Evolutionary conservation across 2,888 invertebrate genomes (phyloP).

Genomic region (Amblyteles armatorius): DNA sequence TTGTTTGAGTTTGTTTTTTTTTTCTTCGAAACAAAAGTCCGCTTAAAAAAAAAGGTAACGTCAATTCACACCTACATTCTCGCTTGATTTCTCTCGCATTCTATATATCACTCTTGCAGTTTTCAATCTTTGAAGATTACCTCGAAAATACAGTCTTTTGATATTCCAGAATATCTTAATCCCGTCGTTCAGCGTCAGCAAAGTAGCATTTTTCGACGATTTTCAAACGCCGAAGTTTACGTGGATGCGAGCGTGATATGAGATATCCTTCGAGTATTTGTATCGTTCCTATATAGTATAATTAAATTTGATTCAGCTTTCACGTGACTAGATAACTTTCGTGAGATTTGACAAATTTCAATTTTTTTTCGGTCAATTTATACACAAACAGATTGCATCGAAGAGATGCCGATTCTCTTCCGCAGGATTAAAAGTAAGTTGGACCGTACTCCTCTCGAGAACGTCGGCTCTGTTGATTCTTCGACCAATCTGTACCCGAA

Average conservation of each 20-base stretch:
- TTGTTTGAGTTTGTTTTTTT: not conserved
- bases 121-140: constrained; percentile 60
- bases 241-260: constrained; percentile 54
- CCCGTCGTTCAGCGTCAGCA: constrained; percentile 44
- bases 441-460: not conserved
- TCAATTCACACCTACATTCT: constrained; percentile 34
- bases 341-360: not conserved
- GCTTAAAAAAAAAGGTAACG: constrained; percentile 22
- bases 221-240: not conserved
- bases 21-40: constrained; percentile 3
- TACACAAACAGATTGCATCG: constrained; percentile 56
- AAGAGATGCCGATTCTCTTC: constrained; percentile 14
- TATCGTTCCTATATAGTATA: constrained; percentile 32
- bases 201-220: constrained; percentile 2
- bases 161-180: constrained; percentile 60
- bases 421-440: not conserved
- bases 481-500: not conserved
- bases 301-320: constrained; percentile 56
- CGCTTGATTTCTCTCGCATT: constrained; percentile 30
- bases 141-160: constrained; percentile 72
- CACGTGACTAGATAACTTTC: constrained; percentile 59
- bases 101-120: constrained; percentile 49
- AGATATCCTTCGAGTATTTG: constrained; percentile 45
- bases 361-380: constrained; percentile 28
- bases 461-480: not conserved